Conservation (phyloP, 2,888 invertebrate genomes). For the Parnassius mnemosyne region DNA sequence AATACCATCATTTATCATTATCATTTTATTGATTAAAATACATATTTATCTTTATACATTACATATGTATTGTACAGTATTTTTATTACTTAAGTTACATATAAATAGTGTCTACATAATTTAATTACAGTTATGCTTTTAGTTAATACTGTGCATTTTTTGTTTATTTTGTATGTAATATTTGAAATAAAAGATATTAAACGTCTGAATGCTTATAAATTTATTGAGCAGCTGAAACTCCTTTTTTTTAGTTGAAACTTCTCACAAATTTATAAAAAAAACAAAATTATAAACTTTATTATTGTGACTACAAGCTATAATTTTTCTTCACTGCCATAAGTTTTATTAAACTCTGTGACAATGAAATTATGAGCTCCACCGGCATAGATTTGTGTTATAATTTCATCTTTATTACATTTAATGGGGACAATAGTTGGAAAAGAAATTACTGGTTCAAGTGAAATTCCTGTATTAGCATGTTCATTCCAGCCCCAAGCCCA, state of each 20-base stretch:
- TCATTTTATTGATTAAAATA: too few species aligned
- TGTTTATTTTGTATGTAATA: too few species aligned
- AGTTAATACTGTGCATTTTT: too few species aligned
- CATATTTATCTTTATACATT: too few species aligned
- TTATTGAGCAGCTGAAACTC: too few species aligned
- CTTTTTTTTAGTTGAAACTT: background rate
- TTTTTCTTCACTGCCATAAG: background rate
- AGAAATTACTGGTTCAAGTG: conserved; percentile 48
- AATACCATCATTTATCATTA: too few species aligned
- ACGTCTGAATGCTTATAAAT: too few species aligned
- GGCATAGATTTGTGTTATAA: conserved; percentile 57
- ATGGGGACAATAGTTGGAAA: conserved; percentile 56
- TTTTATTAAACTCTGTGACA: conserved; percentile 40
- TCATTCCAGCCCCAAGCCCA: conserved; percentile 96
- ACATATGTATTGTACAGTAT: too few species aligned
- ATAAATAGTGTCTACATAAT: too few species aligned
- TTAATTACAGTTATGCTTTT: too few species aligned
- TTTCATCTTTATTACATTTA: conserved; percentile 34
- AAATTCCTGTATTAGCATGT: conserved; percentile 90
- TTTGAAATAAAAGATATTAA: too few species aligned
- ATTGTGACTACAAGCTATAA: conserved; percentile 1
- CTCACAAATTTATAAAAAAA: background rate
- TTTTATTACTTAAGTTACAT: too few species aligned
- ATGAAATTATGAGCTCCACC: conserved; percentile 74
- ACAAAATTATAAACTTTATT: background rate